Conservation (phyloP, 2,888 invertebrate genomes). For the Thyatira batis region DNA sequence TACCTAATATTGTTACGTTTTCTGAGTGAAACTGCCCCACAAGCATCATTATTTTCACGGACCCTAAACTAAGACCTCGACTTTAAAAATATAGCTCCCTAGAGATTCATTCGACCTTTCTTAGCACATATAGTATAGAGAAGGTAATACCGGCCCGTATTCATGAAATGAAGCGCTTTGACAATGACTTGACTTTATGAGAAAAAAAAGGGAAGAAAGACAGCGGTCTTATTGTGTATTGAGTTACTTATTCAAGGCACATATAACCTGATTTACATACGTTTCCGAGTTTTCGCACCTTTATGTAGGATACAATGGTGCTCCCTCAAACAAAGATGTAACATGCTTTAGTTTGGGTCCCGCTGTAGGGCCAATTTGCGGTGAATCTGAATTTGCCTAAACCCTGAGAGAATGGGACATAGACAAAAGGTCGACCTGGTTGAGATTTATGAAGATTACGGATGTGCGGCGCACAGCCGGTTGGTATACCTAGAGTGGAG, state of each 20-base stretch:
- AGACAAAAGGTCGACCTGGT: slow-evolving; percentile 69
- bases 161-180: slow-evolving; percentile 43
- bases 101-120: slow-evolving; percentile 28
- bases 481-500: not conserved
- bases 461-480: slow-evolving; percentile 7
- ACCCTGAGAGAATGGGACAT: slow-evolving; percentile 61
- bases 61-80: slow-evolving; percentile 25
- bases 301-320: slow-evolving; percentile 53
- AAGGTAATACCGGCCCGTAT: slow-evolving; percentile 33
- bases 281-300: slow-evolving; percentile 49
- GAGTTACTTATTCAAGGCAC: slow-evolving; percentile 55
- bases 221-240: slow-evolving; percentile 40
- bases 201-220: slow-evolving; percentile 31
- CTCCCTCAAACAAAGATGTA: slow-evolving; percentile 51
- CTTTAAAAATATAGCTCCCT: slow-evolving; percentile 20
- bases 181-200: slow-evolving; percentile 36
- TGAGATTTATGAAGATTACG: slow-evolving; percentile 75
- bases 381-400: slow-evolving; percentile 71
- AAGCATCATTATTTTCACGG: slow-evolving; percentile 26
- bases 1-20: slow-evolving; percentile 13
- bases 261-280: slow-evolving; percentile 62
- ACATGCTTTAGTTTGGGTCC: slow-evolving; percentile 40
- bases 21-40: slow-evolving; percentile 21
- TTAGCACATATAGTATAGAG: slow-evolving; percentile 25
- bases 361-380: slow-evolving; percentile 64